Evolutionary conservation across 2,113 vertebrate species (phyloP).

Genomic region (Zosterops lateralis): DNA sequence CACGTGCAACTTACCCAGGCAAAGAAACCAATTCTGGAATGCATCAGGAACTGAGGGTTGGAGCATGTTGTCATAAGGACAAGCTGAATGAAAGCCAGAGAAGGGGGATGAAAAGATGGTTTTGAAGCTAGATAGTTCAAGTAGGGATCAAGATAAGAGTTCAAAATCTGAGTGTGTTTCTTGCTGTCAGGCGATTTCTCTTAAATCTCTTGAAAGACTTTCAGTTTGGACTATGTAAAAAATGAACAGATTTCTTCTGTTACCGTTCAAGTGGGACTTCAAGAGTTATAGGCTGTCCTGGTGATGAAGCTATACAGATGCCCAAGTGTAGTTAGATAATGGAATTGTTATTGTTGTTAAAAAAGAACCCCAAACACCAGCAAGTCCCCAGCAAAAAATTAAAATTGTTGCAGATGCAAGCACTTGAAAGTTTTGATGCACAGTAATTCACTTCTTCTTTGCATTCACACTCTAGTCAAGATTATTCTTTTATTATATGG

Average conservation of each 20-base stretch:
- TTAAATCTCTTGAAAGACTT: background rate
- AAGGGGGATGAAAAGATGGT: background rate
- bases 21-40: background rate
- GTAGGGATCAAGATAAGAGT: background rate
- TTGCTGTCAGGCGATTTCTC: background rate
- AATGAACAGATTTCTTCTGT: background rate
- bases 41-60: background rate
- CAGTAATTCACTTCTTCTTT: background rate
- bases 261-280: background rate
- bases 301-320: background rate
- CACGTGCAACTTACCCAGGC: background rate
- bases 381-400: rapidly evolving
- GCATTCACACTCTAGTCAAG: background rate
- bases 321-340: background rate
- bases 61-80: background rate
- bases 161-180: background rate
- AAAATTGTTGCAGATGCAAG: background rate
- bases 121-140: background rate
- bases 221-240: rapidly evolving
- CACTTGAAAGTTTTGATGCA: background rate
- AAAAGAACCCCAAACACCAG: background rate
- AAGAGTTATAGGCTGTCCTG: background rate
- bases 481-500: background rate
- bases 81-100: background rate
- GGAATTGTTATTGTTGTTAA: background rate